Conservation (phyloP, 2,113 vertebrate genomes). For the Proterorhinus semilunaris region DNA sequence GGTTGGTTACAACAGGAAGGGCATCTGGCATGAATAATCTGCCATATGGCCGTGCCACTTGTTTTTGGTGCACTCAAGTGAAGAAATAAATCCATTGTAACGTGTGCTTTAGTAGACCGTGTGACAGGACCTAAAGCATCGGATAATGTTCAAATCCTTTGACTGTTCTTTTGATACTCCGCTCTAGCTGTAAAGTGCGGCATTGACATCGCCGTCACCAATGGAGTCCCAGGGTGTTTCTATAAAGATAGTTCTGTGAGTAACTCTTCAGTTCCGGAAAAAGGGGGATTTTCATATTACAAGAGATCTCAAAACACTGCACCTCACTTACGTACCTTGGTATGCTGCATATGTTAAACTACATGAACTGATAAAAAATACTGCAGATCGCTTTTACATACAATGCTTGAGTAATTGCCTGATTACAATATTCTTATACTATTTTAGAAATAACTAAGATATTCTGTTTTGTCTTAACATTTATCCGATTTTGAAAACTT, state of each 20-base stretch:
- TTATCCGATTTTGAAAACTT: slow-evolving; percentile 69
- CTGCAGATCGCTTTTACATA: slow-evolving; percentile 83
- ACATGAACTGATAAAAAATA: slow-evolving; percentile 78
- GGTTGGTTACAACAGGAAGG: too few species aligned
- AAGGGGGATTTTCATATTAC: slow-evolving; percentile 66
- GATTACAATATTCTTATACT: slow-evolving; percentile 79
- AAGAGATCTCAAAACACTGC: slow-evolving; percentile 82
- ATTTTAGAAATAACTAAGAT: slow-evolving; percentile 77
- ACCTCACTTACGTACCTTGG: slow-evolving; percentile 87
- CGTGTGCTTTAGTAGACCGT: not conserved
- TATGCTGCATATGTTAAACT: slow-evolving; percentile 89
- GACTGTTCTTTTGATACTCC: slow-evolving; percentile 24
- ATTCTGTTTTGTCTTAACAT: slow-evolving; percentile 80
- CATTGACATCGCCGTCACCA: slow-evolving; percentile 41
- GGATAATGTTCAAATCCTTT: too few species aligned
- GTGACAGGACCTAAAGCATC: too few species aligned
- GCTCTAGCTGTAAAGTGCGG: slow-evolving; percentile 44
- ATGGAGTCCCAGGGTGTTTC: slow-evolving; percentile 31
- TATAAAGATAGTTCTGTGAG: slow-evolving; percentile 72
- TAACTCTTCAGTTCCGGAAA: slow-evolving; percentile 69
- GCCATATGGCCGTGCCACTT: too few species aligned
- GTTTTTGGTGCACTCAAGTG: too few species aligned
- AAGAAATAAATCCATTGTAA: too few species aligned
- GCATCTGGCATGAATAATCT: too few species aligned
- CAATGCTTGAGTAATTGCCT: slow-evolving; percentile 84